These are phyloP conservation scores for Hylaeus anthracinus DNA, from an alignment of 1,140 invertebrate species.

Conservation along the genomic window DNA sequence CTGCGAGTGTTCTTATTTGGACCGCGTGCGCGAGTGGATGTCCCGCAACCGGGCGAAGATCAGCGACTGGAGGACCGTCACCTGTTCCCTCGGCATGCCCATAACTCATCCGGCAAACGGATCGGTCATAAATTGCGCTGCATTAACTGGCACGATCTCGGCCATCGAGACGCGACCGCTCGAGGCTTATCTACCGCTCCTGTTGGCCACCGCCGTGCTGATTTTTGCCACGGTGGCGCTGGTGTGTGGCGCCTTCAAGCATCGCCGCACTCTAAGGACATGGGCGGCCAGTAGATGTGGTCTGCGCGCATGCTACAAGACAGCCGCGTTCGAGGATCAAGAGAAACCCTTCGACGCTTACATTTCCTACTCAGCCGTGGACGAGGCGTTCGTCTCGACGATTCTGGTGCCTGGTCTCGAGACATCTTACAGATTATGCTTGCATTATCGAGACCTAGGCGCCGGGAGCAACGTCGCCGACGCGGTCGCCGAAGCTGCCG, in stretches of 20 bases:
- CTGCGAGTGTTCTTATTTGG: conserved; percentile 92
- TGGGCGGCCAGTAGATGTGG: conserved; percentile 94
- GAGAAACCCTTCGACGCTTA: conserved; percentile 95
- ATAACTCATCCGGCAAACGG: conserved; percentile 85
- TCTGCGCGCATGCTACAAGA: conserved; percentile 90
- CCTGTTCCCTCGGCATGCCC: conserved; percentile 82
- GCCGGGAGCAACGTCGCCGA: conserved; percentile 90
- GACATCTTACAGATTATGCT: conserved; percentile 88
- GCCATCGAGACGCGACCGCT: conserved; percentile 86
- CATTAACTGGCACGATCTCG: conserved; percentile 77
- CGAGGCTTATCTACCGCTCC: conserved; percentile 89
- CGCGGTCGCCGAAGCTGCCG: conserved; percentile 94
- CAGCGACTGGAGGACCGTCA: conserved; percentile 85
- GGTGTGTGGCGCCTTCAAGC: conserved; percentile 89
- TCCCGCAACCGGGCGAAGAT: conserved; percentile 87
- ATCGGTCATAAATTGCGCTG: conserved; percentile 83
- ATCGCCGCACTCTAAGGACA: conserved; percentile 90
- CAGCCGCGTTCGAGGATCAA: conserved; percentile 88
- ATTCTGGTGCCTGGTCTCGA: conserved; percentile 92
- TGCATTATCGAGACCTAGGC: conserved; percentile 93
- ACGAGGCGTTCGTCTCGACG: conserved; percentile 93
- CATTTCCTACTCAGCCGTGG: conserved; percentile 94
- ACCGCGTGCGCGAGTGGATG: conserved; percentile 89
- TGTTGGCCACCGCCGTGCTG: conserved; percentile 87
- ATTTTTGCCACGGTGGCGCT: conserved; percentile 87